Conservation (phyloP, 2,113 vertebrate species). For the Parus major region DNA sequence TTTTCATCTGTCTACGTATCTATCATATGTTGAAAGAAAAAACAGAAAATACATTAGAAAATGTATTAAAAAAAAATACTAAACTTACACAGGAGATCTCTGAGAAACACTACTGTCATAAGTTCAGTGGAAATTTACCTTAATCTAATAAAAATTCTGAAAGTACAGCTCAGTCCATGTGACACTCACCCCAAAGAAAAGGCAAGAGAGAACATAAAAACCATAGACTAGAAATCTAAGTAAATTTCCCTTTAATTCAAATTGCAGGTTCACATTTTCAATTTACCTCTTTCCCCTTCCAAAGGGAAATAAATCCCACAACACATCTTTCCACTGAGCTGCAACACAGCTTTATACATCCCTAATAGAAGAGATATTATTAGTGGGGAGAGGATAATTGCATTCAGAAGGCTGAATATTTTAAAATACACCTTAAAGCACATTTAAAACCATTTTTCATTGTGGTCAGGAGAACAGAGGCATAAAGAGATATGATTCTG, state of each 20-base stretch:
- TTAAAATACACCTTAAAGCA: background rate
- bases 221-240: background rate
- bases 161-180: background rate
- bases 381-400: background rate
- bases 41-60: background rate
- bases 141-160: background rate
- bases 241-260: background rate
- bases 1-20: background rate
- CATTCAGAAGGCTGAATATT: background rate
- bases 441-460: background rate
- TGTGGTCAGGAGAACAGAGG: background rate
- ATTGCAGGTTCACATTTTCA: background rate
- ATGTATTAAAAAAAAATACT: background rate
- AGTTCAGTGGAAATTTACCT: slow-evolving; percentile 2
- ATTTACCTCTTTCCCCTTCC: background rate
- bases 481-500: background rate
- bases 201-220: background rate
- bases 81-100: background rate
- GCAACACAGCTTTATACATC: background rate
- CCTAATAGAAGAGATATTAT: background rate
- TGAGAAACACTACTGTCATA: background rate
- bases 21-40: background rate
- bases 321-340: slow-evolving; percentile 22
- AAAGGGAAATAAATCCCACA: background rate
- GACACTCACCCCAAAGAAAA: background rate